These are phyloP conservation scores for Cylloceria caligata DNA, from an alignment of 2,888 invertebrate genomes.

Conservation along the genomic window DNA sequence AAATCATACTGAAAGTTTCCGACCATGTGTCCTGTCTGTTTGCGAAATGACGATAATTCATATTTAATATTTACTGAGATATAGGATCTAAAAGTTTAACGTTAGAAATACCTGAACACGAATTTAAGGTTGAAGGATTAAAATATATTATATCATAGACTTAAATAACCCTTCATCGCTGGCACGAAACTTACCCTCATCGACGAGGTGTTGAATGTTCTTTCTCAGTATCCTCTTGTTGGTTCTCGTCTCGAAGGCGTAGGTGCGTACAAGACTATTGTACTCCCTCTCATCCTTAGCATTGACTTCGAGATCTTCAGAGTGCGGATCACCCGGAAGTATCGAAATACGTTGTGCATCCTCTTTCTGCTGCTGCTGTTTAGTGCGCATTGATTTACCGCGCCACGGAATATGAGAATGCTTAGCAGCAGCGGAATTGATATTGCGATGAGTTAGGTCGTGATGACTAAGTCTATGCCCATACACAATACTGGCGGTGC, in stretches of 20 bases:
- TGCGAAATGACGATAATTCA: too few species aligned
- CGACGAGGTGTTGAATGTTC: slow-evolving; percentile 71
- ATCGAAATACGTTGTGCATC: slow-evolving; percentile 38
- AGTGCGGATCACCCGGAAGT: slow-evolving; percentile 51
- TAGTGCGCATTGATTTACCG: not conserved
- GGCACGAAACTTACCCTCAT: slow-evolving; percentile 68
- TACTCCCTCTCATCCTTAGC: slow-evolving; percentile 66
- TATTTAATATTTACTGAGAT: not conserved
- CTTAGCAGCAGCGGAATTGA: slow-evolving; percentile 20
- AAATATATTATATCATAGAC: not conserved
- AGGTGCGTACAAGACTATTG: slow-evolving; percentile 65
- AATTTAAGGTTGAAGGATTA: not conserved
- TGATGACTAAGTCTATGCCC: slow-evolving; percentile 75
- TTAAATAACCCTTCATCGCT: not conserved
- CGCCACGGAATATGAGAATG: slow-evolving; percentile 5
- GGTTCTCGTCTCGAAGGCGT: slow-evolving; percentile 72
- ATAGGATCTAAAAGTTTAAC: not conserved
- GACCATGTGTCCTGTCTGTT: too few species aligned
- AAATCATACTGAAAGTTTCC: too few species aligned
- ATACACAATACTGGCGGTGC: slow-evolving; percentile 73
- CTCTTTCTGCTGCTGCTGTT: slow-evolving; percentile 22
- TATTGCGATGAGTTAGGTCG: slow-evolving; percentile 47
- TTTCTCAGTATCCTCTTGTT: slow-evolving; percentile 70
- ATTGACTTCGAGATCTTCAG: slow-evolving; percentile 16
- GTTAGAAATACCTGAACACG: not conserved